phyloP scores from a whole-genome alignment of 2,113 vertebrate species.

The Lophotis ruficrista region DNA sequence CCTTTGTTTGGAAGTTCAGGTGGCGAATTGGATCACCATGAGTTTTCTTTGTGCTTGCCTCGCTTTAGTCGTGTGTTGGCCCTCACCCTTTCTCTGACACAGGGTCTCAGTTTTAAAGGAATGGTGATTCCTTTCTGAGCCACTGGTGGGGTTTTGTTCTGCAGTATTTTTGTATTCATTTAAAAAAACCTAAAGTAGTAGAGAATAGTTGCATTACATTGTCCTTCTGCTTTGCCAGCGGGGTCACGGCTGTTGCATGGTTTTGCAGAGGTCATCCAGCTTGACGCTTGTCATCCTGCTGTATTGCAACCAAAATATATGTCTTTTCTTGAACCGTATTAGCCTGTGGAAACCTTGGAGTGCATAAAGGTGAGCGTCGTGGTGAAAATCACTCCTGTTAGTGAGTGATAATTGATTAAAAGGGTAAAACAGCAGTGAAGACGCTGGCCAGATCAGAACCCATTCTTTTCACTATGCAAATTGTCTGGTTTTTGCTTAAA shows the following conservation, averaged over 20 bases:
- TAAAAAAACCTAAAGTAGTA: neutral
- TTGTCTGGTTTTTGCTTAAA: neutral
- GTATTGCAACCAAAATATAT: neutral
- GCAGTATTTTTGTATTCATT: neutral
- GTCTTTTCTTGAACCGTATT: neutral
- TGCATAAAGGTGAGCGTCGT: neutral
- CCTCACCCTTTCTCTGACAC: neutral
- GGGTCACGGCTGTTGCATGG: neutral
- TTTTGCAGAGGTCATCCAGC: neutral
- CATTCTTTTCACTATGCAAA: neutral
- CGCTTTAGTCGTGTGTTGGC: rapidly evolving
- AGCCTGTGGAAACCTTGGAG: neutral
- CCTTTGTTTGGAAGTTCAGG: neutral
- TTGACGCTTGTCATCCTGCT: neutral
- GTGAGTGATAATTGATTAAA: neutral
- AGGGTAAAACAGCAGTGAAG: neutral
- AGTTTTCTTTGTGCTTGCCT: neutral
- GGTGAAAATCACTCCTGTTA: neutral
- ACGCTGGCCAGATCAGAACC: neutral
- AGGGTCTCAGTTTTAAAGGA: neutral
- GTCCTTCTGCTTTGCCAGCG: neutral
- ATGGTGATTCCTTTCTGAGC: neutral
- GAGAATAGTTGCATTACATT: neutral
- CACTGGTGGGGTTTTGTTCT: neutral
- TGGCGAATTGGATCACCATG: neutral